These are phyloP conservation scores for Oryzias javanicus DNA, from an alignment of 2,113 vertebrate species.

Conservation along the genomic window DNA sequence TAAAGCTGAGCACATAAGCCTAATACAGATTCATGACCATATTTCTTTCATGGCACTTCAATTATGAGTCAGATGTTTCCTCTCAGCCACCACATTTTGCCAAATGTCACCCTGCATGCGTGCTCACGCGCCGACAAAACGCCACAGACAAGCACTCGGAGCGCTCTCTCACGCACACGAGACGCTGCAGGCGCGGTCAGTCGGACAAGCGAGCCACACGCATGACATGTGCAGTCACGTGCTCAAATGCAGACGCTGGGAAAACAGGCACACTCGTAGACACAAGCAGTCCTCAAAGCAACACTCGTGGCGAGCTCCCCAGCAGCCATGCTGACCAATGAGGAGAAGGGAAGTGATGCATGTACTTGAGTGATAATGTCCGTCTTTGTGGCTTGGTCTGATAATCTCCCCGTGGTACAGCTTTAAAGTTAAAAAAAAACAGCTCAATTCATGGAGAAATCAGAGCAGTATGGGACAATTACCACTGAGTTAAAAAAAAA, in stretches of 20 bases:
- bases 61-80: constrained; percentile 77
- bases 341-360: constrained; percentile 64
- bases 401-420: constrained; percentile 67
- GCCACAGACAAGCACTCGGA: constrained; percentile 7
- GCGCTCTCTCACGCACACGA: constrained; percentile 5
- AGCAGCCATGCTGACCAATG: constrained; percentile 62
- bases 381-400: constrained; percentile 55
- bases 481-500: constrained; percentile 52
- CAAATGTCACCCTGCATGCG: constrained; percentile 72
- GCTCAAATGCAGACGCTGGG: constrained; percentile 1
- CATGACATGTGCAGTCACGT: neutral
- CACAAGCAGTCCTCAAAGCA: constrained; percentile 32
- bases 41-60: constrained; percentile 75
- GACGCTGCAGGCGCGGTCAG: neutral
- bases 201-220: constrained; percentile 18
- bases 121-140: constrained; percentile 47
- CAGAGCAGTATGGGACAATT: constrained; percentile 62
- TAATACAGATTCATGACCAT: constrained; percentile 65
- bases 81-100: constrained; percentile 57
- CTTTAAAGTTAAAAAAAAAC: constrained; percentile 70
- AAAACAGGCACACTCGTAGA: constrained; percentile 5
- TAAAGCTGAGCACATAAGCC: constrained; percentile 50
- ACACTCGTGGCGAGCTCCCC: constrained; percentile 59
- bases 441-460: constrained; percentile 57
- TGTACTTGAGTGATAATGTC: constrained; percentile 71